phyloP scores from a whole-genome alignment of 2,888 invertebrate species.

The Ochropleura plecta region DNA sequence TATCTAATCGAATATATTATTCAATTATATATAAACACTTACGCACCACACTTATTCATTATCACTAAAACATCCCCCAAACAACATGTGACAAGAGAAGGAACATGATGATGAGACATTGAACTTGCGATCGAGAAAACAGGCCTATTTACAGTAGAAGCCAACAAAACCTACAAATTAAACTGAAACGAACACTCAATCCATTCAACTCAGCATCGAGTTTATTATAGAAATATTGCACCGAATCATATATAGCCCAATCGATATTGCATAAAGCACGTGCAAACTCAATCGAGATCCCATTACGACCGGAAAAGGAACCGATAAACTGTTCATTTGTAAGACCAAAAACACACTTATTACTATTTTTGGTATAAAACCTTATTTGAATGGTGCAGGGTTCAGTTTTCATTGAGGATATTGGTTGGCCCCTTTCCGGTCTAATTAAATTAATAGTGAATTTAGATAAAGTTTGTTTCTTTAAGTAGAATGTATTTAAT shows the following conservation, averaged over 20 bases:
- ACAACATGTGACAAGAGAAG: too few species aligned
- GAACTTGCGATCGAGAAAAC: background rate
- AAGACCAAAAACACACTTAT: slow-evolving; percentile 47
- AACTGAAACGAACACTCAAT: background rate
- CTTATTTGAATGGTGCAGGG: slow-evolving; percentile 20
- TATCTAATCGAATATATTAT: too few species aligned
- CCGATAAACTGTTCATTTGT: slow-evolving; percentile 55
- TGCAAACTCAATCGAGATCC: slow-evolving; percentile 65
- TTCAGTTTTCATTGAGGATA: slow-evolving; percentile 35
- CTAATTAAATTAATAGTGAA: slow-evolving; percentile 46
- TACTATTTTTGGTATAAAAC: slow-evolving; percentile 36
- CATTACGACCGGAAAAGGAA: slow-evolving; percentile 66
- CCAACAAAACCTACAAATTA: background rate
- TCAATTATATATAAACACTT: too few species aligned
- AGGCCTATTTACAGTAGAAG: background rate
- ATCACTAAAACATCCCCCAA: too few species aligned
- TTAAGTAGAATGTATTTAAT: background rate
- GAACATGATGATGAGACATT: too few species aligned
- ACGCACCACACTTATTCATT: too few species aligned
- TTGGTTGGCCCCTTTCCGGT: slow-evolving; percentile 38
- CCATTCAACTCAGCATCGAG: slow-evolving; percentile 2
- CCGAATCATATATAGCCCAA: slow-evolving; percentile 50
- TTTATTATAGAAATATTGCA: slow-evolving; percentile 45
- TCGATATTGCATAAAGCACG: slow-evolving; percentile 59
- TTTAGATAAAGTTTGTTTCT: slow-evolving; percentile 12